Evolutionary conservation across 1,140 invertebrate species (phyloP).

Genomic region (Araneus ventricosus): DNA sequence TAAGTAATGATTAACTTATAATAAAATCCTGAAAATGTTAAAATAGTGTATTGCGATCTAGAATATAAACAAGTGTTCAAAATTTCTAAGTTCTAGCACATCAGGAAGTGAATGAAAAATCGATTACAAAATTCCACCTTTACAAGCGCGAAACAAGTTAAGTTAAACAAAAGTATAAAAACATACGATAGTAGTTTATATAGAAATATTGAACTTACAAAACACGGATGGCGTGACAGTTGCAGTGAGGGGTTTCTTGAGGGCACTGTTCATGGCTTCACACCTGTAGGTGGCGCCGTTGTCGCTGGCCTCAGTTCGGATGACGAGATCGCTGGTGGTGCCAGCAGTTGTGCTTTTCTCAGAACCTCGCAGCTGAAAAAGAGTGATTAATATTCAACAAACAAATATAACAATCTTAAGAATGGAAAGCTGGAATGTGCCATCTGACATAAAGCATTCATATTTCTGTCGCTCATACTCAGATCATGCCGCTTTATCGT

Average conservation of each 20-base stretch:
- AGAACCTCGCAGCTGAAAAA: constrained; percentile 76
- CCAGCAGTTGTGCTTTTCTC: constrained; percentile 58
- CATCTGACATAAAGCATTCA: no score
- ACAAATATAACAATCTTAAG: not conserved
- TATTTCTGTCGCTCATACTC: no score
- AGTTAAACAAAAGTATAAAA: not conserved
- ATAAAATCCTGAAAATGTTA: no score
- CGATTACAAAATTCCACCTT: no score
- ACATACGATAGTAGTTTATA: not conserved
- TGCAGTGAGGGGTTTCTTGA: constrained; percentile 91
- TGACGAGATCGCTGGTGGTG: constrained; percentile 90
- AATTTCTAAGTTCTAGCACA: no score
- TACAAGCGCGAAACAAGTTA: no score
- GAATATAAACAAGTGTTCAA: no score
- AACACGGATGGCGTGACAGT: constrained; percentile 90
- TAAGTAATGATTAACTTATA: no score
- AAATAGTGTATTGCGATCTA: no score
- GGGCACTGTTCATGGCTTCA: constrained; percentile 94
- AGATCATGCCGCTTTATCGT: no score
- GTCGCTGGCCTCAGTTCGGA: constrained; percentile 92
- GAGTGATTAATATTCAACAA: not conserved
- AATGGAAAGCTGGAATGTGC: not conserved
- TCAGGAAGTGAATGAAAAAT: no score
- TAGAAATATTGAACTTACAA: constrained; percentile 86
- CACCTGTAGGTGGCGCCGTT: constrained; percentile 94